phyloP scores from a whole-genome alignment of 2,797 vertebrate species.

The Anomalospiza imberbis region DNA sequence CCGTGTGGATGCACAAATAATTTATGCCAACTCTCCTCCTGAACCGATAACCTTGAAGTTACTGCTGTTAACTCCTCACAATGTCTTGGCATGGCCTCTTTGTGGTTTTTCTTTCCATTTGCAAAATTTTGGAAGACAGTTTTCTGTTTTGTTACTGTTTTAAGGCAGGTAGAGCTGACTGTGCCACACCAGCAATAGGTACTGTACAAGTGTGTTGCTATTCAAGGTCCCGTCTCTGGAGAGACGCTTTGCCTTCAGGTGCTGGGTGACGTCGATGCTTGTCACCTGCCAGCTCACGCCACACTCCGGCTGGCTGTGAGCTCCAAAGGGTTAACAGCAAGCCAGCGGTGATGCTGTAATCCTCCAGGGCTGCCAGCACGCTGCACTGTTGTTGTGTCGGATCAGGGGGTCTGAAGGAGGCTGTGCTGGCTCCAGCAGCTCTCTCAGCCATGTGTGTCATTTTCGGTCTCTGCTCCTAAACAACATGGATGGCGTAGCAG shows the following conservation, averaged over 20 bases:
- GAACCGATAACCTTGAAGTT: not conserved
- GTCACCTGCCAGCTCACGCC: not conserved
- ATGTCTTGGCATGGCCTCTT: not conserved
- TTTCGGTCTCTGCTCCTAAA: constrained; percentile 18
- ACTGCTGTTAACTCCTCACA: not conserved
- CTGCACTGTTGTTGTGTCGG: constrained; percentile 46
- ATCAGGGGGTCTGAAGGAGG: not conserved
- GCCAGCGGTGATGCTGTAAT: constrained; percentile 36
- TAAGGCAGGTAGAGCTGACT: not conserved
- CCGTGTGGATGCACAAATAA: not conserved
- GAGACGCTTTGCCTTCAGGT: not conserved
- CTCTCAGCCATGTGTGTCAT: constrained; percentile 19
- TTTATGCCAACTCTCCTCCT: not conserved
- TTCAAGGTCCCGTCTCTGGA: not conserved
- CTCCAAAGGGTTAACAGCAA: constrained; percentile 28
- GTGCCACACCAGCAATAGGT: not conserved
- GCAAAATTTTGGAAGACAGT: not conserved
- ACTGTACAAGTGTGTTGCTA: too few relatives aligned
- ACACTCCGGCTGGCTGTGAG: not conserved
- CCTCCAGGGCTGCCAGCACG: constrained; percentile 43
- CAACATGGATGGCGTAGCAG: constrained; percentile 33
- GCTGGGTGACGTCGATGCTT: not conserved
- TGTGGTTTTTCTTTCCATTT: not conserved
- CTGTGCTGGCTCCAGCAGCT: constrained; percentile 9
- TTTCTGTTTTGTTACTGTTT: not conserved